phyloP scores from a whole-genome alignment of 2,888 invertebrate genomes.

The Caenorhabditis drosophilae region DNA sequence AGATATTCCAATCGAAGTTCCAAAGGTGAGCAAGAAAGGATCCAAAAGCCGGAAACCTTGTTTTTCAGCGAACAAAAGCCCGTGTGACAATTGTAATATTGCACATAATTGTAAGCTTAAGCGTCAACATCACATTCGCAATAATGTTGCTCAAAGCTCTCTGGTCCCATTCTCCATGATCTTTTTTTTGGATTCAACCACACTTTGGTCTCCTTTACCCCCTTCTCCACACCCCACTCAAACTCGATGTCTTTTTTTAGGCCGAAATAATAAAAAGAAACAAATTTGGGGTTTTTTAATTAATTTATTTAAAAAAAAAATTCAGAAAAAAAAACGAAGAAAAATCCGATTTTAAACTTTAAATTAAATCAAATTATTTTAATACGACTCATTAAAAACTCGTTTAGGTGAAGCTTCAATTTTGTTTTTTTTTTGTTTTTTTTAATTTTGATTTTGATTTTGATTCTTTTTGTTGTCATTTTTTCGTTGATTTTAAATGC shows the following conservation, averaged over 20 bases:
- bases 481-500: not conserved
- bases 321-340: not conserved
- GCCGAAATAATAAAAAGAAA: not conserved
- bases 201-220: not conserved
- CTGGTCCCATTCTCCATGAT: slow-evolving; percentile 27
- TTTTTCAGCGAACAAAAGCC: slow-evolving; percentile 37
- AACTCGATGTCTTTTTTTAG: not conserved
- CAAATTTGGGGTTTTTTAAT: no score
- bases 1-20: slow-evolving; percentile 35
- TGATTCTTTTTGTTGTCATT: not conserved
- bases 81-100: slow-evolving; percentile 45
- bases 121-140: slow-evolving; percentile 46
- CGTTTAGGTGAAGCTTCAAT: no score
- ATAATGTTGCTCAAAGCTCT: slow-evolving; percentile 52
- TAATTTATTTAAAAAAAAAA: not conserved
- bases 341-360: not conserved
- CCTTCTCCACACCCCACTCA: no score
- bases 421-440: no score
- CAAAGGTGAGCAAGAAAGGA: slow-evolving; percentile 25
- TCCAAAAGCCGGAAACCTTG: not conserved
- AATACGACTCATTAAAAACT: no score
- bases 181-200: not conserved
- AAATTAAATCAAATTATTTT: no score
- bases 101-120: slow-evolving; percentile 49
- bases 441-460: not conserved